phyloP scores from a whole-genome alignment of 2,797 vertebrate species.

The Syncerus caffer region DNA sequence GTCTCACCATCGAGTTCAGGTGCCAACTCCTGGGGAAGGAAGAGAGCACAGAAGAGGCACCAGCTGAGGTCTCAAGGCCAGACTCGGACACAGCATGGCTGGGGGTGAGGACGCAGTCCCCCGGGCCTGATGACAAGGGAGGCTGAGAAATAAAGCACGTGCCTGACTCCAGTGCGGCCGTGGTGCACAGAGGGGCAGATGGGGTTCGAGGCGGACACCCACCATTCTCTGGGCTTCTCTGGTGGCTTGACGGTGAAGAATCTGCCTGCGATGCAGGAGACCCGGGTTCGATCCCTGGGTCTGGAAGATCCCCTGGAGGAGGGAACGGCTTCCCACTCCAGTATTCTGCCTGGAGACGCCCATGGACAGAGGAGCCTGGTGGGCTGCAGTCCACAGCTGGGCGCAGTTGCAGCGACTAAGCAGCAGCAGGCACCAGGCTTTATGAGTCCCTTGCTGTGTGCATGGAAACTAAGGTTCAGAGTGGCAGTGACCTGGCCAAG shows the following conservation, averaged over 20 bases:
- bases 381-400: not conserved
- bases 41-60: not conserved
- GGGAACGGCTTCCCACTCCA: not conserved
- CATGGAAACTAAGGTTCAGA: not conserved
- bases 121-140: not conserved
- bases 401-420: rapidly evolving
- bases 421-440: not conserved
- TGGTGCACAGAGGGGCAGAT: too few relatives aligned
- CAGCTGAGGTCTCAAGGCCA: not conserved
- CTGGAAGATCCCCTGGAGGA: not conserved
- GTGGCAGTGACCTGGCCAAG: not conserved
- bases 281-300: rapidly evolving
- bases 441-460: rapidly evolving
- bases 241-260: not conserved
- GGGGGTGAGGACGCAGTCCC: not conserved
- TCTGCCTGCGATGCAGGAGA: not conserved
- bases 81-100: too few relatives aligned
- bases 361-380: not conserved
- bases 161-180: rapidly evolving
- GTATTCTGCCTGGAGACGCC: not conserved
- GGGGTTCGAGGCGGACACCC: too few relatives aligned
- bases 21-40: not conserved
- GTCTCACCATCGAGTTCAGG: not conserved
- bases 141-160: not conserved
- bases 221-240: not conserved